Evolutionary conservation across 2,888 invertebrate species (phyloP).

Genomic region (Diloba caeruleocephala): DNA sequence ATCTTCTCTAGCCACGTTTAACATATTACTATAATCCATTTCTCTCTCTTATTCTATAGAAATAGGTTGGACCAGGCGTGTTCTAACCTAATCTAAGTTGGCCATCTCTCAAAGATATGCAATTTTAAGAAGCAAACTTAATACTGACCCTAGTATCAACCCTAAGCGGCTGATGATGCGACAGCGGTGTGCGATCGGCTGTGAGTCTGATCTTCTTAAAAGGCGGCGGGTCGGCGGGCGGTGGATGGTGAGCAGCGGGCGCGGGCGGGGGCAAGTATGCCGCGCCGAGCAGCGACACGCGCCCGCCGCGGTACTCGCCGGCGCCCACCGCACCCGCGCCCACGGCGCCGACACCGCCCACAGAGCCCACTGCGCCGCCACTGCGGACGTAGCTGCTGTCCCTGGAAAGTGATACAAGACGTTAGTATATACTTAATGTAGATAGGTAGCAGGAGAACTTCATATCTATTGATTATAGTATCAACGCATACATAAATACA

Average conservation of each 20-base stretch:
- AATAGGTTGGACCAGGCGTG: too few species aligned
- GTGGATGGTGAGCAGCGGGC: slow-evolving; percentile 83
- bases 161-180: slow-evolving; percentile 89
- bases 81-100: too few species aligned
- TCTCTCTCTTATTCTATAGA: too few species aligned
- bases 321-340: slow-evolving; percentile 88
- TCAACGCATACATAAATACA: too few species aligned
- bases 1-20: too few species aligned
- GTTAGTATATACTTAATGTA: too few species aligned
- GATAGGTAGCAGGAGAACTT: too few species aligned
- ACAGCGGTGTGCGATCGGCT: slow-evolving; percentile 78
- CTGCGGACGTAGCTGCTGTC: slow-evolving; percentile 82
- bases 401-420: slow-evolving; percentile 62
- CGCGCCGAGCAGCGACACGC: slow-evolving; percentile 91
- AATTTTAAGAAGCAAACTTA: too few species aligned
- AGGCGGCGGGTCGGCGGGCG: slow-evolving; percentile 89
- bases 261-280: slow-evolving; percentile 87
- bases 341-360: slow-evolving; percentile 74
- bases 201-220: slow-evolving; percentile 92
- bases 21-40: too few species aligned
- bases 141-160: slow-evolving; percentile 90
- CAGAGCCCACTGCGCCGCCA: slow-evolving; percentile 79
- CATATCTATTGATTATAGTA: too few species aligned
- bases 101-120: too few species aligned
- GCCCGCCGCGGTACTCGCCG: slow-evolving; percentile 82